These are phyloP conservation scores for Phymastichus coffea DNA, from an alignment of 1,140 invertebrate species.

Conservation along the genomic window DNA sequence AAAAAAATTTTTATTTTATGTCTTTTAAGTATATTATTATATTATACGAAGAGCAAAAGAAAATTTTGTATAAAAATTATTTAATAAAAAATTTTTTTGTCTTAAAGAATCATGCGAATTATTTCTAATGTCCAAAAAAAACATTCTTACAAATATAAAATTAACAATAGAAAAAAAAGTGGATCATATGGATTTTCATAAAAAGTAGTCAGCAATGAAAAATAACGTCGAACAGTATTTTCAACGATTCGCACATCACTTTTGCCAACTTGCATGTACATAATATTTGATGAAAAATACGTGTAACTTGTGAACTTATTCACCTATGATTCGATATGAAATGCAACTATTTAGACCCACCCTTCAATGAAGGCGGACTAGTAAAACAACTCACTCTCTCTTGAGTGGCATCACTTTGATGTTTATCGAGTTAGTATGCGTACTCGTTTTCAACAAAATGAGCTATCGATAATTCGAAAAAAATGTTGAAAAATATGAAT, in stretches of 20 bases:
- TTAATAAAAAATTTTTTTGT: slow-evolving; percentile 10
- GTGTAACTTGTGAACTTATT: slow-evolving; percentile 51
- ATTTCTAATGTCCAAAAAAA: neutral
- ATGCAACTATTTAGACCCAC: no score
- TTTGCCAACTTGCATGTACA: slow-evolving; percentile 49
- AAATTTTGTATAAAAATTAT: slow-evolving; percentile 11
- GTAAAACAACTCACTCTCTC: neutral
- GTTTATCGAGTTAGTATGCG: no score
- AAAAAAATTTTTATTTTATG: neutral
- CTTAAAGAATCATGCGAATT: neutral
- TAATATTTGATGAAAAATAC: no score
- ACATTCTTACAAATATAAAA: slow-evolving; percentile 4
- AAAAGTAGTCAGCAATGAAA: slow-evolving; percentile 8
- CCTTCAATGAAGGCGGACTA: neutral
- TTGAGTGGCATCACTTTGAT: no score
- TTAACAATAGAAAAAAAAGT: slow-evolving; percentile 3
- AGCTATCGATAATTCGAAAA: neutral
- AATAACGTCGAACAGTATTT: slow-evolving; percentile 20
- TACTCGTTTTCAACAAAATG: no score
- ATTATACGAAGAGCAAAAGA: slow-evolving; percentile 2
- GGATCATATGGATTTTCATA: neutral
- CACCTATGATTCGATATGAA: no score
- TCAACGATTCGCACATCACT: slow-evolving; percentile 40
- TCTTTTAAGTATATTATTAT: slow-evolving; percentile 10
- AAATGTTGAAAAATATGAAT: neutral